Percentiles rank a stretch among this genome's conserved stretches.
Evolutionary conservation across 2,797 vertebrate genomes (phyloP).

Genomic region (Anguilla pacifica): DNA sequence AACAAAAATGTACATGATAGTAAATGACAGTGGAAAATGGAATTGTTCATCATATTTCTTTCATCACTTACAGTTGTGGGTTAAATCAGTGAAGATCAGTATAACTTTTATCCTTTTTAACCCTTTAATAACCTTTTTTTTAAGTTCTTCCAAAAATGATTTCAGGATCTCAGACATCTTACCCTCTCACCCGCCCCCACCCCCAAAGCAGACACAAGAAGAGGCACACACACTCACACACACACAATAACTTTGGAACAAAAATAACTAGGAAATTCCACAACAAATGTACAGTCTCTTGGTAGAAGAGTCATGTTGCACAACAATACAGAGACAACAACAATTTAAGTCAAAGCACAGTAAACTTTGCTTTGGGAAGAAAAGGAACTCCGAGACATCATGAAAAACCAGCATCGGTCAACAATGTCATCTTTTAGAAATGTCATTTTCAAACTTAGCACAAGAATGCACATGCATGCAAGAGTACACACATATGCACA

Average conservation of each 20-base stretch:
- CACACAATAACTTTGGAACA: too few species aligned
- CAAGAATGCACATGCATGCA: background rate
- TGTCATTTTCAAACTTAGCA: background rate
- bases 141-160: background rate
- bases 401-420: background rate
- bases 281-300: background rate
- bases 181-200: background rate
- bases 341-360: background rate
- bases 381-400: background rate
- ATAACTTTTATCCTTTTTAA: too few species aligned
- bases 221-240: too few species aligned
- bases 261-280: background rate
- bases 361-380: background rate
- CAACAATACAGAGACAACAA: background rate
- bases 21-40: background rate
- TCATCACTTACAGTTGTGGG: background rate
- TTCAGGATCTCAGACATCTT: background rate
- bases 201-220: background rate
- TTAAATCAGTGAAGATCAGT: background rate
- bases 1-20: background rate
- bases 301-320: background rate
- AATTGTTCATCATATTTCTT: background rate
- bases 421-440: background rate
- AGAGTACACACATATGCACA: background rate
- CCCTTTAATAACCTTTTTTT: background rate